Evolutionary conservation across 2,888 invertebrate genomes (phyloP).

Genomic region (Trichopoda pennipes): DNA sequence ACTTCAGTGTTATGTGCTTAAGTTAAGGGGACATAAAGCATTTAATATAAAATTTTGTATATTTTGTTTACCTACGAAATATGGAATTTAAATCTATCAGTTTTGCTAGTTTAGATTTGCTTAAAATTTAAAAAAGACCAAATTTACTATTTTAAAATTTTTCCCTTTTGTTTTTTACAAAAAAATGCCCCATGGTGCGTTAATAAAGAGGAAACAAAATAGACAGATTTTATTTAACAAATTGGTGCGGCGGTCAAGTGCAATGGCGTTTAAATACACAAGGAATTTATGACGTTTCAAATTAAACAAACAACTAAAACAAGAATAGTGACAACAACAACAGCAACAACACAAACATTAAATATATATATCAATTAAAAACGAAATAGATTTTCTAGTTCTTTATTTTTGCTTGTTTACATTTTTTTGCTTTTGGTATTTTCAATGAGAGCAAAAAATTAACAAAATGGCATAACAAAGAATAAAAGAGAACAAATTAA

Average conservation of each 20-base stretch:
- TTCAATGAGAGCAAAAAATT: background rate
- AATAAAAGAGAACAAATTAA: background rate
- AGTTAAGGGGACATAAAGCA: too few relatives aligned
- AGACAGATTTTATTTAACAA: background rate
- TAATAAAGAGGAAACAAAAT: background rate
- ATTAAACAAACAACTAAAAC: constrained; percentile 28
- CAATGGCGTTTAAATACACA: constrained; percentile 51
- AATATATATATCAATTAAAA: constrained; percentile 56
- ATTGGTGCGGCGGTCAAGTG: constrained; percentile 54
- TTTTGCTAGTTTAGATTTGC: too few relatives aligned
- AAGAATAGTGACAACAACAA: background rate
- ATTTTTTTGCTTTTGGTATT: background rate
- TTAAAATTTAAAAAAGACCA: too few relatives aligned
- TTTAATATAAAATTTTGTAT: too few relatives aligned
- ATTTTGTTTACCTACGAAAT: too few relatives aligned
- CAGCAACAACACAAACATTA: constrained; percentile 5
- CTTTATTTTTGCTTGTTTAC: constrained; percentile 21
- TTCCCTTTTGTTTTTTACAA: too few relatives aligned
- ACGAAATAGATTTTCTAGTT: constrained; percentile 21
- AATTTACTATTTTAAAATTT: too few relatives aligned
- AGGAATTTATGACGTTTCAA: constrained; percentile 38
- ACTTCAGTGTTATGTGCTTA: too few relatives aligned
- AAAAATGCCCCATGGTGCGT: too few relatives aligned
- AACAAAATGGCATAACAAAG: background rate
- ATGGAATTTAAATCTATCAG: too few relatives aligned